Percentiles rank a stretch among this genome's conserved stretches.
Conservation (phyloP, 2,113 vertebrate genomes). For the Saimiri boliviensis region DNA sequence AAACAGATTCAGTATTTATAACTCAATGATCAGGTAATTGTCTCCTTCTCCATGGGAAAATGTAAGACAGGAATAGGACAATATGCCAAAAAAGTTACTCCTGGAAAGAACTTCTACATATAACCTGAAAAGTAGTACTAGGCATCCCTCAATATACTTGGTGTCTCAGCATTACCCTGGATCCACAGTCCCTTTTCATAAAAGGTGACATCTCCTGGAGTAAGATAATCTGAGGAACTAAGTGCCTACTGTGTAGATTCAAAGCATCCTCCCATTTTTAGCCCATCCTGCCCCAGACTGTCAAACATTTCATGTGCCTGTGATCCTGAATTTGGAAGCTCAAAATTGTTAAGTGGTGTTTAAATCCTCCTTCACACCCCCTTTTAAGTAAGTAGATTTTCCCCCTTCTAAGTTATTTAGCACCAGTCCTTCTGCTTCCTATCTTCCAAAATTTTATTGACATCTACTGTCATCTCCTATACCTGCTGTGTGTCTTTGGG, state of each 20-base stretch:
- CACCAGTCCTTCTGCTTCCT: not conserved
- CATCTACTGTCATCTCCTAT: not conserved
- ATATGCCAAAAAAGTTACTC: not conserved
- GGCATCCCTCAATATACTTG: not conserved
- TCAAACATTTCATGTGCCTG: not conserved
- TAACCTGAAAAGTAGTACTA: not conserved
- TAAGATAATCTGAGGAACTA: not conserved
- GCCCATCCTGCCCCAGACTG: not conserved
- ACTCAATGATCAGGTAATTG: not conserved
- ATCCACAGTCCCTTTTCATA: not conserved
- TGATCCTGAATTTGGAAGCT: slow-evolving; percentile 7
- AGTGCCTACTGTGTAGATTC: not conserved
- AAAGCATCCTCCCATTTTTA: slow-evolving; percentile 4
- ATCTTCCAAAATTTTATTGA: slow-evolving; percentile 18
- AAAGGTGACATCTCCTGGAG: not conserved
- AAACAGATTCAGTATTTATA: not conserved
- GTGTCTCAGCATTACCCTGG: not conserved
- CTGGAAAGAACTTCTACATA: not conserved
- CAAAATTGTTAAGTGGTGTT: not conserved
- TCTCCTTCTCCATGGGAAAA: not conserved
- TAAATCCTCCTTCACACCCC: not conserved
- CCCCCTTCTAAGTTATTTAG: not conserved
- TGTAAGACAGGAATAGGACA: not conserved
- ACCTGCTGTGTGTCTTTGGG: not conserved
- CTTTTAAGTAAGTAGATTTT: not conserved